These are phyloP conservation scores for Poeciliopsis infans DNA, from an alignment of 2,797 vertebrate species.

Conservation along the genomic window DNA sequence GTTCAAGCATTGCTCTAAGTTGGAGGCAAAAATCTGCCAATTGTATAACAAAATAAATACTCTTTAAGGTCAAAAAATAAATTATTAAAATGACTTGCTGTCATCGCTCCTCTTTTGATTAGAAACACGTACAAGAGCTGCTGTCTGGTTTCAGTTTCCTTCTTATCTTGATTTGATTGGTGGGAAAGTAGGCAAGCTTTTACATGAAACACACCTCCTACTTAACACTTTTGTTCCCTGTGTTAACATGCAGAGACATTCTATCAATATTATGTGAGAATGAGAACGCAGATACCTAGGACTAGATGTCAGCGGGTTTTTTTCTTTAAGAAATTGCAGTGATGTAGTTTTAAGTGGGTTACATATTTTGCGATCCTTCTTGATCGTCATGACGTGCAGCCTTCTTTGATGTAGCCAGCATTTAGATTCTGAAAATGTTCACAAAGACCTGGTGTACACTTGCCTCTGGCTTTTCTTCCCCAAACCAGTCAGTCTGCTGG, in stretches of 20 bases:
- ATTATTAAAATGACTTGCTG: slow-evolving; percentile 33
- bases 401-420: background rate
- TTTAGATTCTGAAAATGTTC: slow-evolving; percentile 4
- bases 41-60: background rate
- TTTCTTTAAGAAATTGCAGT: slow-evolving; percentile 43
- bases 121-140: slow-evolving; percentile 12
- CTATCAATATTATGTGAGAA: slow-evolving; percentile 41
- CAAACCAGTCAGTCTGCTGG: slow-evolving; percentile 28
- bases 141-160: slow-evolving; percentile 58
- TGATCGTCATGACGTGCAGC: background rate
- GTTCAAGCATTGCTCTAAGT: slow-evolving; percentile 10
- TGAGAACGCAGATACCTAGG: slow-evolving; percentile 6
- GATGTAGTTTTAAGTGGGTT: slow-evolving; percentile 11
- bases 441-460: background rate
- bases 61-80: slow-evolving; percentile 9
- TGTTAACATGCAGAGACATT: slow-evolving; percentile 33
- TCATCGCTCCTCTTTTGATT: slow-evolving; percentile 51
- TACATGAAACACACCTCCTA: slow-evolving; percentile 57
- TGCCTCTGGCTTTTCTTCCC: background rate
- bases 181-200: slow-evolving; percentile 61
- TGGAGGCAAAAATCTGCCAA: background rate
- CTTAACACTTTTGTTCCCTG: slow-evolving; percentile 32
- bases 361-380: background rate
- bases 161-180: slow-evolving; percentile 65
- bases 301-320: slow-evolving; percentile 11